phyloP scores from a whole-genome alignment of 2,888 invertebrate species.

The Linnaemya vulpina region DNA sequence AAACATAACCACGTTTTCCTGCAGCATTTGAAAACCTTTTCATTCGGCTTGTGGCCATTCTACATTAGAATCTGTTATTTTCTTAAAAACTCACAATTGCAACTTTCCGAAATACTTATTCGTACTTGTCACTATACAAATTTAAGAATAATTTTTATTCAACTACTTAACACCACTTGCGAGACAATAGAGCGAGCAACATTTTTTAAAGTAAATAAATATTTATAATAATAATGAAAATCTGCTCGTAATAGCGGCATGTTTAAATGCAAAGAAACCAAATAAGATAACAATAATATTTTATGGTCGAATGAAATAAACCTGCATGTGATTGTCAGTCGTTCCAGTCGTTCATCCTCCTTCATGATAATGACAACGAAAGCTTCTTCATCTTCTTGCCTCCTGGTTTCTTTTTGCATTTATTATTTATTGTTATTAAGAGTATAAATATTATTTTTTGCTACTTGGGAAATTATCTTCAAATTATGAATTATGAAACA shows the following conservation, averaged over 20 bases:
- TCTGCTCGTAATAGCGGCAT: constrained; percentile 11
- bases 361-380: constrained; percentile 48
- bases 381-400: constrained; percentile 33
- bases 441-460: constrained; percentile 27
- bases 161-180: constrained; percentile 5
- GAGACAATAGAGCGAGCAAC: constrained; percentile 2
- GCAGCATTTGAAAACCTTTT: too few species aligned
- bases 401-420: constrained; percentile 48
- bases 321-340: constrained; percentile 34
- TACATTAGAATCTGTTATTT: too few species aligned
- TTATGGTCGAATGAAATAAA: constrained; percentile 61
- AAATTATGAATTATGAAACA: too few species aligned
- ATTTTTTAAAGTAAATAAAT: constrained; percentile 14
- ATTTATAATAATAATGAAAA: constrained; percentile 22
- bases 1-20: too few species aligned
- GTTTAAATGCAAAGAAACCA: constrained; percentile 8
- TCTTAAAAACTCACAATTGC: not conserved
- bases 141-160: not conserved
- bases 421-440: constrained; percentile 61
- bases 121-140: too few species aligned
- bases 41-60: too few species aligned
- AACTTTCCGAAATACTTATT: not conserved
- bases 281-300: constrained; percentile 52
- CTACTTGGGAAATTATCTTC: constrained; percentile 70
- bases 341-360: constrained; percentile 18